A percentile compares a stretch with the other conserved stretches of the same genome.
These are phyloP conservation scores for Portunus trituberculatus DNA, from an alignment of 1,140 invertebrate species.

Conservation along the genomic window DNA sequence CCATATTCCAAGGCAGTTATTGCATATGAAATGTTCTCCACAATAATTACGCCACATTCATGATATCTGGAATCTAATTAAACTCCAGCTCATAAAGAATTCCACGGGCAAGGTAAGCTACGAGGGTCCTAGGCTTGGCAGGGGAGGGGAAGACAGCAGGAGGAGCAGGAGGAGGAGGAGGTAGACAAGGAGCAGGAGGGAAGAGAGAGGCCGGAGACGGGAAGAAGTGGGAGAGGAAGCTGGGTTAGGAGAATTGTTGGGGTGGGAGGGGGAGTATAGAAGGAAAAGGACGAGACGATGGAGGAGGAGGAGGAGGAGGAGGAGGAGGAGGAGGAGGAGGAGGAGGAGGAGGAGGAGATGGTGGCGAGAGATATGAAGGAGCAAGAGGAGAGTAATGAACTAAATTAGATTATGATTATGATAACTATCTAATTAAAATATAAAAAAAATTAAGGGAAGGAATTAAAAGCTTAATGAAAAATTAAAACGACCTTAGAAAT, in stretches of 20 bases:
- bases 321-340: neutral
- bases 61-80: constrained; percentile 76
- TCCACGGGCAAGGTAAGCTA: constrained; percentile 75
- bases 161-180: neutral
- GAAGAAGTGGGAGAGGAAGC: constrained; percentile 16
- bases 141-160: constrained; percentile 26
- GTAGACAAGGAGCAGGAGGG: neutral
- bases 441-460: neutral
- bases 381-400: neutral
- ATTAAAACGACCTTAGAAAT: neutral
- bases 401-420: constrained; percentile 24
- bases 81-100: constrained; percentile 75
- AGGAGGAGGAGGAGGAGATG: no score
- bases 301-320: neutral
- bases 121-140: constrained; percentile 45
- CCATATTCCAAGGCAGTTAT: constrained; percentile 76
- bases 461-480: neutral
- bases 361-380: constrained; percentile 11
- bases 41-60: constrained; percentile 76
- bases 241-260: neutral
- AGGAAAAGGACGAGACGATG: neutral
- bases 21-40: constrained; percentile 75
- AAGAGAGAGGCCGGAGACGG: constrained; percentile 10
- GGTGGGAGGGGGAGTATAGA: neutral
- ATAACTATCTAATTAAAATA: neutral